Base-by-base conservation (phyloP, 2,888 invertebrate species). In the Syritta pipiens region DNA sequence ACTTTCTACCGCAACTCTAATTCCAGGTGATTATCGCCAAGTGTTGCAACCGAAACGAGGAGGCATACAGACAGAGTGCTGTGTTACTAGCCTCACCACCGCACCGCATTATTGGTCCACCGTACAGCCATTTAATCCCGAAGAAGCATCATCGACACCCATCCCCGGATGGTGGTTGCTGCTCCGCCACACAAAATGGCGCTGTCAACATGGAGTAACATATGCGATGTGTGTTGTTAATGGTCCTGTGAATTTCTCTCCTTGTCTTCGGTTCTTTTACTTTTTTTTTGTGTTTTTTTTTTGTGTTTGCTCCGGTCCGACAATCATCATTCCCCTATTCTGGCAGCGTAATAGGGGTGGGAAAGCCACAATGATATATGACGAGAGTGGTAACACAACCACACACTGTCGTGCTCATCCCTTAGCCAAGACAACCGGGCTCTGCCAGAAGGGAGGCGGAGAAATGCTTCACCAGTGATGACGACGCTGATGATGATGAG, bases 171-270 rank as follows among this genome's bases (percentile, higher is more conserved):
- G 79, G 77, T 44, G 12, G 32, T 37, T 24, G 17, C 14, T 6
- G 22, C 6, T 12, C 22, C 49, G 12, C 69, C 57, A 63, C 42
- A 79, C 74, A 79, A 79, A 79, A 79, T 79, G 79, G 79, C n/a
- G n/a, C 79, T 79, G 79, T 79, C 79, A 79, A 79, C 79, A 79
- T 68, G 67, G 51, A 74, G 79, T 79, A 79, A 72, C 79, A 79
- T 79, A 79, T 79, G 79, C 67, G 79, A 79, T 63, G 74, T n/a
- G n/a, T 68, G 67, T 60, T 74, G 79, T 74, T 79, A 79, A 74
- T 79, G 79, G 72, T 62, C 67, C 67, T 79, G 74, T 68, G 79
- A 74, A 68, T 79, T 79, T 68, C 26, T 26, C 24, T 49, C 26
- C 28, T 68, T 67, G 17, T 22, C 28, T 60, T 40, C 19, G 57